phyloP scores from a whole-genome alignment of 2,113 vertebrate genomes.

The Chiloscyllium plagiosum region DNA sequence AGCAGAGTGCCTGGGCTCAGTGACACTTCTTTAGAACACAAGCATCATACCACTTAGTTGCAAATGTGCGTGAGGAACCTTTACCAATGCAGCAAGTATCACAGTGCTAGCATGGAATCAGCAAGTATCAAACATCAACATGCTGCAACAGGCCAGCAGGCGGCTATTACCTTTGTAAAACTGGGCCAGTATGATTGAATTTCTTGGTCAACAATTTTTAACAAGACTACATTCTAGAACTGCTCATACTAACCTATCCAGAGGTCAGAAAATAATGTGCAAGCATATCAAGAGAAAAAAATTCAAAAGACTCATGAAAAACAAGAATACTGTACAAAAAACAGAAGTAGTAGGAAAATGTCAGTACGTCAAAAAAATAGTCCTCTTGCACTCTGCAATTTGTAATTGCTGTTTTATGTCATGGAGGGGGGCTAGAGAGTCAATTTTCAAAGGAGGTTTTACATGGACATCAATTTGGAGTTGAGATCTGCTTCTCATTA shows the following conservation, averaged over 20 bases:
- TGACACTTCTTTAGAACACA: neutral
- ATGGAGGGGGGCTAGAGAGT: slow-evolving; percentile 9
- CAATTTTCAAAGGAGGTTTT: neutral
- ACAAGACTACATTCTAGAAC: neutral
- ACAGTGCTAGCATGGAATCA: neutral
- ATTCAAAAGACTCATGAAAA: neutral
- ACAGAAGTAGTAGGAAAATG: neutral
- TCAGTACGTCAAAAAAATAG: neutral
- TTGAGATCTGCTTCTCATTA: neutral
- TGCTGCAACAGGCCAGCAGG: neutral
- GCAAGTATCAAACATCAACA: no score
- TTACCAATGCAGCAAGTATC: neutral
- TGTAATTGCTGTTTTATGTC: neutral
- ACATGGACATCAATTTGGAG: neutral
- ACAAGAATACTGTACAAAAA: neutral
- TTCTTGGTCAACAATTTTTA: neutral
- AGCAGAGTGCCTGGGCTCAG: no score
- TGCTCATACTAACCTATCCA: neutral
- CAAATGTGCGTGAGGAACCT: neutral
- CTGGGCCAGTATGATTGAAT: neutral
- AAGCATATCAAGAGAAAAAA: neutral
- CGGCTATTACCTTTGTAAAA: neutral
- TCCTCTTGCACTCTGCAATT: neutral
- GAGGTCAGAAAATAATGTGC: neutral
- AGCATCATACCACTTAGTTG: neutral